Evolutionary conservation across 2,113 vertebrate genomes (phyloP), one percentile per base, ranked within the genome.

Genomic region (Eudyptes chrysolophus): DNA sequence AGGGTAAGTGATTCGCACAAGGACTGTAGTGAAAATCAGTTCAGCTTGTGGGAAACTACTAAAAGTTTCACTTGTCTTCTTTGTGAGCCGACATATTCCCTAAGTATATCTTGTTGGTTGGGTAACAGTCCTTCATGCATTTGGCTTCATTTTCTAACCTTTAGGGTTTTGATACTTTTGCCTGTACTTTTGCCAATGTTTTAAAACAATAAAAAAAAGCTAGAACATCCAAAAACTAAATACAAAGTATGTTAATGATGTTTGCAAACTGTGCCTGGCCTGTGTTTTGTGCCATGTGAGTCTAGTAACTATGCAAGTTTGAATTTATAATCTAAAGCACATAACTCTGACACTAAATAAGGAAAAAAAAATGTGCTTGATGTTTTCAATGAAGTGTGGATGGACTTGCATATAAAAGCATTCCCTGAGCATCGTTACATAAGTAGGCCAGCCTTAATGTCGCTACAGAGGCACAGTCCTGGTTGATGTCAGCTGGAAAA

Each of bases 61-160:
- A 40, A 64, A 89, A 42, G 16, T 64, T 89, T 79, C 32, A 25
- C 17, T 92, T 36, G 13, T 79, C 19, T 61, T 75, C 61, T 72
- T 64, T 89, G 26, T 62, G 18, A 89, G 38, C 14, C 7, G 6
- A 74, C 13, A 25, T 77, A 61, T 78, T 79, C 52, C 55, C 18
- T 13, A 54, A 81, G 25, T 58, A 34, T 58, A 34, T 61, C 61
- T 75, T 78, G 13, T 52, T 88, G 72, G 58, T 84, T 94, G 94
- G 48, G 48, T 85, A 97, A 94, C 62, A 84, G 40, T 71, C 19
- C 34, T 92, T 77, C 54, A n/a, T 55, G 20, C 32, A 36, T 70
- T 92, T 79, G 77, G 70, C 91, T 94, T 76, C 11, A 49, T 75
- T 95, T 92, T 87, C 57, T 93, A 92, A 96, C 54, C 70, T 97